Evolutionary conservation across 2,797 vertebrate genomes (phyloP).

Genomic region (Holocentrus rufus): DNA sequence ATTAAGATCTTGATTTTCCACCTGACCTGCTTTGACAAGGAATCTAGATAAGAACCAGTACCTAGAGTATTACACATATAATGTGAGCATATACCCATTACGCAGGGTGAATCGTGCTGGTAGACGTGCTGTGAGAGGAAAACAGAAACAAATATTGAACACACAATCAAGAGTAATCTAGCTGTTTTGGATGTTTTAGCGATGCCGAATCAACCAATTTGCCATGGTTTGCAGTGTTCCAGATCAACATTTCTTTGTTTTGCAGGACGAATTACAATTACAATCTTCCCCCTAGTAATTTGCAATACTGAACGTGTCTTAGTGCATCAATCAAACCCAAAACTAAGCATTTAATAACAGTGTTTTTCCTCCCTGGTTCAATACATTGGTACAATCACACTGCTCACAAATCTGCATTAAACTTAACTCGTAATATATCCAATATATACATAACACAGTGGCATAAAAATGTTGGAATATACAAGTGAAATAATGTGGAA

Average conservation of each 20-base stretch:
- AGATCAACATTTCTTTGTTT: background rate
- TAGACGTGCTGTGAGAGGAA: background rate
- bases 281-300: slow-evolving; percentile 2
- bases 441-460: too few species aligned
- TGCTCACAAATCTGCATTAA: too few species aligned
- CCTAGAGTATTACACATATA: background rate
- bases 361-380: background rate
- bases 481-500: slow-evolving; percentile 56
- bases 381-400: background rate
- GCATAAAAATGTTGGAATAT: slow-evolving; percentile 18
- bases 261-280: background rate
- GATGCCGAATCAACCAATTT: background rate
- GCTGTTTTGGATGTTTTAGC: background rate
- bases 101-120: background rate
- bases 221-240: background rate
- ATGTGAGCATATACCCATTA: background rate
- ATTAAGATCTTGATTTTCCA: slow-evolving; percentile 35
- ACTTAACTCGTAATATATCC: too few species aligned
- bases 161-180: background rate
- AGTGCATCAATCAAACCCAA: background rate
- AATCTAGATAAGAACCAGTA: background rate
- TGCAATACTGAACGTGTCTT: background rate
- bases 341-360: too few species aligned
- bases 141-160: too few species aligned
- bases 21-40: background rate